Evolutionary conservation across 2,113 vertebrate genomes (phyloP).

Genomic region (Odontophorus gujanensis): DNA sequence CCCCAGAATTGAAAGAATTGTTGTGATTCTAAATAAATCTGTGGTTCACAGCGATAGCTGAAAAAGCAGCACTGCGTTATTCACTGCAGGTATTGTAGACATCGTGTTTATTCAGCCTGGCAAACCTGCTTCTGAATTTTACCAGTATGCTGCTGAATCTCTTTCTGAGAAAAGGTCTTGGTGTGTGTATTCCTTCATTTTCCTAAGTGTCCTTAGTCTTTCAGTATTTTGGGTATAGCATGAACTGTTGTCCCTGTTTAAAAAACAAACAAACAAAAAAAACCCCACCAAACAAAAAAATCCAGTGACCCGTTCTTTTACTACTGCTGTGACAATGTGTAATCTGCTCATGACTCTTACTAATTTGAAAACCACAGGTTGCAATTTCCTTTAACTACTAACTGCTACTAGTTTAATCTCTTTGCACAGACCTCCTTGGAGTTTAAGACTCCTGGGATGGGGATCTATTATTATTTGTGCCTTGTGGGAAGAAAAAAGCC

Average conservation of each 20-base stretch:
- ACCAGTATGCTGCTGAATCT: background rate
- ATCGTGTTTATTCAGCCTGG: background rate
- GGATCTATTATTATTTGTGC: constrained; percentile 57
- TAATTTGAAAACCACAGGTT: constrained; percentile 70
- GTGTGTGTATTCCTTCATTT: background rate
- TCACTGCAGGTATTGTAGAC: background rate
- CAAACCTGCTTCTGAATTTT: constrained; percentile 33
- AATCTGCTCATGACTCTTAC: constrained; percentile 46
- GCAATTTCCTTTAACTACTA: constrained; percentile 53
- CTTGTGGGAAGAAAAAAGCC: constrained; percentile 44
- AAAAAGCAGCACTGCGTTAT: background rate
- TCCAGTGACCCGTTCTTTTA: background rate
- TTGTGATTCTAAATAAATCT: background rate
- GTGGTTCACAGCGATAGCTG: background rate
- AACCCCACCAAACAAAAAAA: background rate
- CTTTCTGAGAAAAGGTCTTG: background rate
- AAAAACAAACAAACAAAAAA: too few relatives aligned
- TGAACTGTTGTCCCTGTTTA: background rate
- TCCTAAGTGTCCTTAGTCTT: background rate
- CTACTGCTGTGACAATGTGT: constrained; percentile 5
- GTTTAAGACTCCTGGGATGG: constrained; percentile 34
- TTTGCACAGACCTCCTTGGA: constrained; percentile 55
- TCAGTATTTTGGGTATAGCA: background rate
- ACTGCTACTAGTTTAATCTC: constrained; percentile 68
- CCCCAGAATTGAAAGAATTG: background rate